Base-by-base conservation (phyloP, 2,113 vertebrate species). In the Cheirogaleus medius region DNA sequence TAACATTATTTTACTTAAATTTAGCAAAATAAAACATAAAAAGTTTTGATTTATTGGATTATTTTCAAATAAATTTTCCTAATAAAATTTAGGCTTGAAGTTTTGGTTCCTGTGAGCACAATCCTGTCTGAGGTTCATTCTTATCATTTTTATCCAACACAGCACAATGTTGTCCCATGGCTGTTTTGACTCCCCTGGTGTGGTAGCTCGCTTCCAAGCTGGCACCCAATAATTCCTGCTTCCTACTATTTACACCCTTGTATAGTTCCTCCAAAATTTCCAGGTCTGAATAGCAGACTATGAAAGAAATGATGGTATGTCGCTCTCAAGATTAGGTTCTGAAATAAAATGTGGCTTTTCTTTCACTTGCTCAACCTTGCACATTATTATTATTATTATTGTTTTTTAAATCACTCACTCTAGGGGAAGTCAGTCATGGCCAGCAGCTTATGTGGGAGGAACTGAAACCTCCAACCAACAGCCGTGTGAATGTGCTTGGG, bases 1-100 rank as follows among this genome's bases (percentile, higher is more conserved):
- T 32, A 66, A 39, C 9, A 91, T 49, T n/a, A 37, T 86, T 92
- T 74, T n/a, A 63, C 18, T 90, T 92, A 86, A 52, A 69, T 39
- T 80, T 39, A 76, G n/a, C 12, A 27, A 68, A 39, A 15, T 63
- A 32, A 95, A 80, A 73, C n/a, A 29, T 56, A n/a, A 8, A 83
- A 20, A 52, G 0, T 3, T 58, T 1, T 42, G 21, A 39, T 20
- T n/a, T 90, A 15, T 63, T 83, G 54, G 14, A 68, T 69, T 74
- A 84, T n/a, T 52, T 25, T 2, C 5, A 64, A 85, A 34, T 64
- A 37, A 39, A 34, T 47, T 87, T 87, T 78, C 20, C 78, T 52
- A 66, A 64, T 34, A 71, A 88, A 80, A 80, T 78, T 52, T 68
- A 27, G 6, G 0, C 2, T 76, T 80, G 7, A 14, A 20, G 27